A percentile compares a stretch with the other conserved stretches of the same genome.
phyloP scores from a whole-genome alignment of 1,140 invertebrate genomes.

The Eumeta japonica region DNA sequence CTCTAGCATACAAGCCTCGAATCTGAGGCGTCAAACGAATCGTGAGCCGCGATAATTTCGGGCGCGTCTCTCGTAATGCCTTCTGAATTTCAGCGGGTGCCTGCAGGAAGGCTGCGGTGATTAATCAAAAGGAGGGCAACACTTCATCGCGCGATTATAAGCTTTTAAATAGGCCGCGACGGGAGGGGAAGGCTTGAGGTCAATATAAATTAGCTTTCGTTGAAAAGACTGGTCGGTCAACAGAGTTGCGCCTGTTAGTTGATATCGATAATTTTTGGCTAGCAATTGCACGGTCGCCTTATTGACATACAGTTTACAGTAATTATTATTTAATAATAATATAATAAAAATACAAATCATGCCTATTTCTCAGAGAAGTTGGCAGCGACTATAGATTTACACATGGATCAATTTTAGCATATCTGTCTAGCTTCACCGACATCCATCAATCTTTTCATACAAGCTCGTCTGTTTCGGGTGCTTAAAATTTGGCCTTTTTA shows the following conservation, averaged over 20 bases:
- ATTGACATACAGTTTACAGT: too few species aligned
- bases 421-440: too few species aligned
- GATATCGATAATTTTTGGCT: slow-evolving; percentile 17
- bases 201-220: slow-evolving; percentile 46
- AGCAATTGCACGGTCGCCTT: too few species aligned
- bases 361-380: too few species aligned
- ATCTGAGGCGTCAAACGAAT: background rate
- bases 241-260: slow-evolving; percentile 19
- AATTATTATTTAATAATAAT: too few species aligned
- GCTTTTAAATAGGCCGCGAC: slow-evolving; percentile 31
- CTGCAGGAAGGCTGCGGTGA: slow-evolving; percentile 23
- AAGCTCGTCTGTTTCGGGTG: too few species aligned
- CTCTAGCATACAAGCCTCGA: background rate
- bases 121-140: slow-evolving; percentile 37
- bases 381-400: too few species aligned
- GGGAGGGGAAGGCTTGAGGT: slow-evolving; percentile 29
- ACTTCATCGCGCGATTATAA: slow-evolving; percentile 51
- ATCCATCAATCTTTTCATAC: too few species aligned
- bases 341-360: too few species aligned
- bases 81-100: slow-evolving; percentile 15
- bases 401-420: too few species aligned
- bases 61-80: slow-evolving; percentile 12
- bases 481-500: too few species aligned
- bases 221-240: slow-evolving; percentile 22
- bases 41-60: slow-evolving; percentile 10